Evolutionary conservation across 1,140 invertebrate species (phyloP).

Genomic region (Campoletis sonorensis): DNA sequence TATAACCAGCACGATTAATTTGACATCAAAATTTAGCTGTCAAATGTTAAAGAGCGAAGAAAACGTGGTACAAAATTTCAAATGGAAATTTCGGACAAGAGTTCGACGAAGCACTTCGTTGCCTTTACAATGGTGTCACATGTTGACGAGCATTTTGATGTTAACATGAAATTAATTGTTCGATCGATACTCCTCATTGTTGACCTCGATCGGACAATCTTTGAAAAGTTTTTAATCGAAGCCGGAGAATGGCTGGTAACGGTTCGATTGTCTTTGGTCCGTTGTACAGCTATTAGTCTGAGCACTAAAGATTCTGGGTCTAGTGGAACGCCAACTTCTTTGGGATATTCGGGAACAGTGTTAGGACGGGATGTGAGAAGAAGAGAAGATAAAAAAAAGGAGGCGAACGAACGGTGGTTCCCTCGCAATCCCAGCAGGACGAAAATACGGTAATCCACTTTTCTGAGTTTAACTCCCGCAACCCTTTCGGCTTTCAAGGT

Average conservation of each 20-base stretch:
- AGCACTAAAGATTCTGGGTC: background rate
- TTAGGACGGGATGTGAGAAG: background rate
- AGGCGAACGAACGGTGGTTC: conserved; percentile 37
- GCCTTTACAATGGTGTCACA: too few species aligned
- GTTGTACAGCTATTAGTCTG: background rate
- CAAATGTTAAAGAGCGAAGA: too few species aligned
- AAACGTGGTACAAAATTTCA: too few species aligned
- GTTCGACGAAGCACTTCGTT: too few species aligned
- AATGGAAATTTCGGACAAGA: too few species aligned
- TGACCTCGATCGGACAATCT: background rate
- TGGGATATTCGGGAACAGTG: background rate
- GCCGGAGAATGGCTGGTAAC: background rate
- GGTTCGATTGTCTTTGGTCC: conserved; percentile 10
- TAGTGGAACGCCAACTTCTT: background rate
- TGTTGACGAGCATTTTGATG: too few species aligned
- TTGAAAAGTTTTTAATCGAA: conserved; percentile 3
- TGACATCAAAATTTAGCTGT: too few species aligned
- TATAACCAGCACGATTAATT: too few species aligned
- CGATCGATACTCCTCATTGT: background rate
- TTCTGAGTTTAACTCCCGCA: conserved; percentile 32
- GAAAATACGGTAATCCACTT: conserved; percentile 31
- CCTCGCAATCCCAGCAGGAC: background rate
- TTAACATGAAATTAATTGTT: too few species aligned
- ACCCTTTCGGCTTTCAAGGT: conserved; percentile 14
- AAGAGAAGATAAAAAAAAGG: conserved; percentile 13